These are phyloP conservation scores for Drosophila ananassae DNA, from an alignment of 1,140 invertebrate species.

Conservation along the genomic window DNA sequence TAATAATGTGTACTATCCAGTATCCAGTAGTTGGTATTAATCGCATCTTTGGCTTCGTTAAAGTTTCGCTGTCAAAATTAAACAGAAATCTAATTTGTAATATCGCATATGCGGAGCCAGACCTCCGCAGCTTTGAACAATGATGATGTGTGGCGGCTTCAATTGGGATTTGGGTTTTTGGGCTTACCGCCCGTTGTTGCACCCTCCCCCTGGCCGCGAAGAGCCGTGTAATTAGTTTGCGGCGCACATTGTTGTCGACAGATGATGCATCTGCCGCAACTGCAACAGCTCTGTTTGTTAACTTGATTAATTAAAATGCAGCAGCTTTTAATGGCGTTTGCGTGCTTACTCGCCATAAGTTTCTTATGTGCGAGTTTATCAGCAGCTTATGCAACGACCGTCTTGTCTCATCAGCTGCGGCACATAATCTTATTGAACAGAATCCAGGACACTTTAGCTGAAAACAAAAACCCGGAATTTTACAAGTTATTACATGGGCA, in stretches of 20 bases:
- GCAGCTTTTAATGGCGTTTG: slow-evolving; percentile 40
- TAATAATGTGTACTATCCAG: no score
- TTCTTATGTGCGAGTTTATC: slow-evolving; percentile 42
- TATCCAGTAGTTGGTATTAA: slow-evolving; percentile 1
- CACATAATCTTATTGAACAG: background rate
- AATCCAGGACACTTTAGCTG: background rate
- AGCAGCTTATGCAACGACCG: slow-evolving; percentile 39
- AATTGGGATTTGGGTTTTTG: slow-evolving; percentile 34
- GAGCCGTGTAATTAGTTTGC: slow-evolving; percentile 70
- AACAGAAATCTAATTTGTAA: slow-evolving; percentile 75
- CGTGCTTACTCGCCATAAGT: slow-evolving; percentile 45
- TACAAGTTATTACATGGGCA: no score
- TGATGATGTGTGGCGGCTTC: slow-evolving; percentile 31
- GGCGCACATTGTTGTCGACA: slow-evolving; percentile 60
- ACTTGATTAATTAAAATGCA: slow-evolving; percentile 63
- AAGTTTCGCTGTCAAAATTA: slow-evolving; percentile 68
- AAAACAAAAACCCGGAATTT: background rate
- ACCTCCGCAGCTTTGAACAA: slow-evolving; percentile 34
- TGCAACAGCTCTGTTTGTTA: slow-evolving; percentile 46
- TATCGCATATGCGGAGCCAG: slow-evolving; percentile 45
- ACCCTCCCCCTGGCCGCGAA: slow-evolving; percentile 5
- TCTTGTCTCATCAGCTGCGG: background rate
- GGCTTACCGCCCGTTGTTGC: slow-evolving; percentile 11
- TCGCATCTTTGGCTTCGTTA: slow-evolving; percentile 34
- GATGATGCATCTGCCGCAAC: slow-evolving; percentile 30